phyloP scores from a whole-genome alignment of 2,113 vertebrate species.

The Epinephelus moara region DNA sequence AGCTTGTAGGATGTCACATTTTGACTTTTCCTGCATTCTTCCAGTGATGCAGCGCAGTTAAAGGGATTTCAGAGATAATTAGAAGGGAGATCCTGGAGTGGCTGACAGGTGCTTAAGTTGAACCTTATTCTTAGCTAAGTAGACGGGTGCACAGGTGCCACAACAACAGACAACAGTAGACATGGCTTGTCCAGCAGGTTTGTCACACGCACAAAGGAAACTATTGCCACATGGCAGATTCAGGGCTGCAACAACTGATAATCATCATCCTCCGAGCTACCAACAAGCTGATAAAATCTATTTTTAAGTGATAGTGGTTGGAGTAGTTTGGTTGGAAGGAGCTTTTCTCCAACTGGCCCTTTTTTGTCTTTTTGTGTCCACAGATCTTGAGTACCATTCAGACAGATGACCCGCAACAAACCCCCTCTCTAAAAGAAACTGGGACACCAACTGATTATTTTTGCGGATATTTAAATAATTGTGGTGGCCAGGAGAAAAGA shows the following conservation, averaged over 20 bases:
- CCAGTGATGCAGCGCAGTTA: background rate
- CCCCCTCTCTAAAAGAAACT: constrained; percentile 32
- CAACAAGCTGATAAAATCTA: constrained; percentile 38
- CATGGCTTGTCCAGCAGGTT: constrained; percentile 55
- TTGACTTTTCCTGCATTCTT: background rate
- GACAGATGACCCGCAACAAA: constrained; percentile 45
- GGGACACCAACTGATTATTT: constrained; percentile 50
- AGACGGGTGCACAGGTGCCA: constrained; percentile 48
- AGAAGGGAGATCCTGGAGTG: constrained; percentile 9
- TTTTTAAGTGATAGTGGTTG: constrained; percentile 12
- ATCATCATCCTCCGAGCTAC: constrained; percentile 15
- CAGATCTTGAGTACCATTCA: constrained; percentile 24
- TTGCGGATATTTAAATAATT: constrained; percentile 60
- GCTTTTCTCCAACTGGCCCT: background rate
- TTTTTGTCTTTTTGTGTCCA: constrained; percentile 35
- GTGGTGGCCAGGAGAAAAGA: constrained; percentile 27
- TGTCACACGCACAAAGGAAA: constrained; percentile 37
- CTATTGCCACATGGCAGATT: constrained; percentile 1
- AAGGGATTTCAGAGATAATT: constrained; percentile 30
- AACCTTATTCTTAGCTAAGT: constrained; percentile 22
- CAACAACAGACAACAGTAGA: constrained; percentile 50
- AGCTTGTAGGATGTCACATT: background rate
- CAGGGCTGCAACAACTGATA: constrained; percentile 37
- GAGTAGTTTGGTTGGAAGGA: constrained; percentile 35
- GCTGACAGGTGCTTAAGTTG: constrained; percentile 45